A percentile compares a stretch with the other conserved stretches of the same genome.
phyloP scores from a whole-genome alignment of 2,113 vertebrate species.

The Atractosteus spatula region DNA sequence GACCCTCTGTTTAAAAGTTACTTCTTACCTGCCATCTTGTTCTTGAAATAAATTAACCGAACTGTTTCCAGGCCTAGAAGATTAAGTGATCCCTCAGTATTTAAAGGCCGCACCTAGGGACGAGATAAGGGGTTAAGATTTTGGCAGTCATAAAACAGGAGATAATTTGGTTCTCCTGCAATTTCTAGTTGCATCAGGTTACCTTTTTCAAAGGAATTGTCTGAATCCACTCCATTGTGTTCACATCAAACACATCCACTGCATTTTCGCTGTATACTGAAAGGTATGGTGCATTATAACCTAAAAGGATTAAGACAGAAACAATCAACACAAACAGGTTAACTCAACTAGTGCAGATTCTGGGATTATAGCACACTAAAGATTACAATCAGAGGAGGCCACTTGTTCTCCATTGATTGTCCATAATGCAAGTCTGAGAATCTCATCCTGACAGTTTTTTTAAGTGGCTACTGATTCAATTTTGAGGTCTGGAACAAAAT shows the following conservation, averaged over 20 bases:
- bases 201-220: constrained; percentile 98
- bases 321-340: too few relatives aligned
- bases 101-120: constrained; percentile 88
- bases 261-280: constrained; percentile 97
- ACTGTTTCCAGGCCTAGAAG: constrained; percentile 90
- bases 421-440: too few relatives aligned
- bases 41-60: constrained; percentile 96
- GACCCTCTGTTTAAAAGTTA: not conserved
- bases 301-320: constrained; percentile 46
- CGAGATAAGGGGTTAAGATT: not conserved
- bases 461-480: too few relatives aligned
- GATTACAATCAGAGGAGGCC: too few relatives aligned
- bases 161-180: not conserved
- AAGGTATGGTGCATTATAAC: constrained; percentile 97
- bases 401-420: too few relatives aligned
- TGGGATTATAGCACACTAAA: too few relatives aligned
- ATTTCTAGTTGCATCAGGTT: constrained; percentile 9
- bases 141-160: not conserved
- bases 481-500: too few relatives aligned
- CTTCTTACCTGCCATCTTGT: constrained; percentile 91
- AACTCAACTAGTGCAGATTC: too few relatives aligned
- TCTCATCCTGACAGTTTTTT: too few relatives aligned
- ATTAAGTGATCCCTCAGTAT: constrained; percentile 92
- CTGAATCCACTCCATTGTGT: constrained; percentile 98
- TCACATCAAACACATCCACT: constrained; percentile 92